These are phyloP conservation scores for Pseudomyrmex pallidus DNA, from an alignment of 1,140 invertebrate species.

Conservation along the genomic window DNA sequence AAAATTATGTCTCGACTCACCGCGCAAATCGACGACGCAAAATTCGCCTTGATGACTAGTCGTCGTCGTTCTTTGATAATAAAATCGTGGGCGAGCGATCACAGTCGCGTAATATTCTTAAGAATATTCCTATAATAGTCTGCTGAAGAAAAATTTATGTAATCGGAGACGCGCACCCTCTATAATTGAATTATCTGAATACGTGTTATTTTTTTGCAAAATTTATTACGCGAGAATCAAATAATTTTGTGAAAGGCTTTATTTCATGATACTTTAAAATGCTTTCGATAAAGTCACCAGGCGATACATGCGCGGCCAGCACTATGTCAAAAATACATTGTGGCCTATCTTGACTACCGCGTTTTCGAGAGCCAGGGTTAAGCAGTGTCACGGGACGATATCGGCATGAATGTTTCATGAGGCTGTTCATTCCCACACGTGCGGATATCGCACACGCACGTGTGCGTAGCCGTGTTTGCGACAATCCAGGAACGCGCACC, in stretches of 20 bases:
- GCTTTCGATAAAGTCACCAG: constrained; percentile 14
- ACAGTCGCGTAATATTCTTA: neutral
- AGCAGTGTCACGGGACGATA: constrained; percentile 69
- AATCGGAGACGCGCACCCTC: too few relatives aligned
- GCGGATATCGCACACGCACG: constrained; percentile 8
- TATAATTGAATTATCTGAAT: too few relatives aligned
- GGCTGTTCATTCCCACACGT: constrained; percentile 31
- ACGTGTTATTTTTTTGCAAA: too few relatives aligned
- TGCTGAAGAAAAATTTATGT: too few relatives aligned
- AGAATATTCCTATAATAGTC: too few relatives aligned
- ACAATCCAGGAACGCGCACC: constrained; percentile 52
- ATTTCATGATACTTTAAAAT: neutral
- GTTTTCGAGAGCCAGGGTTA: constrained; percentile 64
- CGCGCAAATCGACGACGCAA: neutral
- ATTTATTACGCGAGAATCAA: too few relatives aligned
- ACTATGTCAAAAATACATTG: constrained; percentile 43
- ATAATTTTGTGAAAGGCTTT: neutral
- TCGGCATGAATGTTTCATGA: constrained; percentile 74
- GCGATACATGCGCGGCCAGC: constrained; percentile 11
- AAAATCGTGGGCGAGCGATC: neutral
- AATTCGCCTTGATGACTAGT: neutral
- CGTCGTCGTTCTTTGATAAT: neutral
- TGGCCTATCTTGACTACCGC: constrained; percentile 27
- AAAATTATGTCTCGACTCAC: constrained; percentile 15
- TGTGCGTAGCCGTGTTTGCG: constrained; percentile 44